phyloP scores from a whole-genome alignment of 1,140 invertebrate species.

The Drosophila watanabei region DNA sequence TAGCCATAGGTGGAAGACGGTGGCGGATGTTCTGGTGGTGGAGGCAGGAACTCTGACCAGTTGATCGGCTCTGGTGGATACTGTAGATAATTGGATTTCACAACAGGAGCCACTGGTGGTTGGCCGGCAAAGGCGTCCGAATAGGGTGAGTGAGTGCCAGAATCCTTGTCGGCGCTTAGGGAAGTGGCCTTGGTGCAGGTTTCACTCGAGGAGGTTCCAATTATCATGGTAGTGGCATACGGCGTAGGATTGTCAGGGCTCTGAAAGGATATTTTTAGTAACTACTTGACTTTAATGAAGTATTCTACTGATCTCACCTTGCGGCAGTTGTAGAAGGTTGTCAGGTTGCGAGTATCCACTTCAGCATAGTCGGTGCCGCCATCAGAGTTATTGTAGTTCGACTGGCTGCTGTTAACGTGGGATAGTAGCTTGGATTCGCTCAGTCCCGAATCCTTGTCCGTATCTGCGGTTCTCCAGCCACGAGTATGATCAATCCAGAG shows the following conservation, averaged over 20 bases:
- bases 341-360: constrained; percentile 90
- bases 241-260: constrained; percentile 91
- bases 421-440: constrained; percentile 88
- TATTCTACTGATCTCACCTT: constrained; percentile 48
- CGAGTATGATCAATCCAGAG: constrained; percentile 90
- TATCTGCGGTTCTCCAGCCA: constrained; percentile 90
- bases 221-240: constrained; percentile 92
- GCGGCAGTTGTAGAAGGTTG: constrained; percentile 92
- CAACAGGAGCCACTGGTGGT: constrained; percentile 48
- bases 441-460: constrained; percentile 88
- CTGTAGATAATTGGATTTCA: constrained; percentile 86
- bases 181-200: constrained; percentile 86
- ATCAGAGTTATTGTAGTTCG: constrained; percentile 86
- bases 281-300: neutral
- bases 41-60: constrained; percentile 92
- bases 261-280: constrained; percentile 63
- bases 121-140: constrained; percentile 72
- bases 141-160: constrained; percentile 86
- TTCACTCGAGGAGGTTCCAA: constrained; percentile 87
- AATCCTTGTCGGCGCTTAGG: constrained; percentile 86
- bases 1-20: constrained; percentile 86
- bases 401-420: constrained; percentile 87
- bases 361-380: constrained; percentile 91
- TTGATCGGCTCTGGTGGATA: constrained; percentile 88
- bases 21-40: constrained; percentile 93